Percentiles rank a stretch among this genome's conserved stretches.
These are phyloP conservation scores for Dryobates pubescens DNA, from an alignment of 2,797 vertebrate species.

Conservation along the genomic window DNA sequence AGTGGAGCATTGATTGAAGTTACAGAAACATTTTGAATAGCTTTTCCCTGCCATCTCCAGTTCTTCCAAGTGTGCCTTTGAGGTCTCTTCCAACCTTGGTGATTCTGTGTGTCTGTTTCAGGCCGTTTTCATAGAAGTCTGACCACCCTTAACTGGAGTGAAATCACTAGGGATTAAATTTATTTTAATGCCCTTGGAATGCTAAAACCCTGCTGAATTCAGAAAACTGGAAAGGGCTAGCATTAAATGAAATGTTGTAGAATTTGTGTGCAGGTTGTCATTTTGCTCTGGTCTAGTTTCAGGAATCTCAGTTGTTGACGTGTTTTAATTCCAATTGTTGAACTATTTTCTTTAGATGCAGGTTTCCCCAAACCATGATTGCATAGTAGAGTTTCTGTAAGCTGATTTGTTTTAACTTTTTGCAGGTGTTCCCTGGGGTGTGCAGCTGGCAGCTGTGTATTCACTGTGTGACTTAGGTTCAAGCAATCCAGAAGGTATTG, in stretches of 20 bases:
- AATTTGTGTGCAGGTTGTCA: neutral
- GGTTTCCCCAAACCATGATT: neutral
- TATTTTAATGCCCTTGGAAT: neutral
- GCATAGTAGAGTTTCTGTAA: neutral
- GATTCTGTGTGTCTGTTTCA: neutral
- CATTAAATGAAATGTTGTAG: neutral
- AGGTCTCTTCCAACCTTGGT: neutral
- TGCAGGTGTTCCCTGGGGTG: constrained; percentile 90
- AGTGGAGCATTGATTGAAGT: neutral
- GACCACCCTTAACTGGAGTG: neutral
- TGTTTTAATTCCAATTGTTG: neutral
- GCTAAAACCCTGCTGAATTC: neutral
- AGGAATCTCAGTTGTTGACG: neutral
- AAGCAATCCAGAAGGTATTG: constrained; percentile 85
- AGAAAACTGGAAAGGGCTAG: neutral
- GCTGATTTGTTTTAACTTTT: neutral
- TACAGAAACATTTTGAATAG: neutral
- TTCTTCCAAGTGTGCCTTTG: neutral
- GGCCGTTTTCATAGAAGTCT: neutral
- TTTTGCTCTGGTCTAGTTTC: neutral
- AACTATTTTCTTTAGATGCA: neutral
- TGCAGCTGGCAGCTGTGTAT: constrained; percentile 92
- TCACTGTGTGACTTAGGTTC: constrained; percentile 90
- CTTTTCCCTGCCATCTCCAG: neutral
- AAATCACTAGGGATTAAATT: neutral